Evolutionary conservation across 2,888 invertebrate genomes (phyloP).

Genomic region (Dexiosoma caninum): DNA sequence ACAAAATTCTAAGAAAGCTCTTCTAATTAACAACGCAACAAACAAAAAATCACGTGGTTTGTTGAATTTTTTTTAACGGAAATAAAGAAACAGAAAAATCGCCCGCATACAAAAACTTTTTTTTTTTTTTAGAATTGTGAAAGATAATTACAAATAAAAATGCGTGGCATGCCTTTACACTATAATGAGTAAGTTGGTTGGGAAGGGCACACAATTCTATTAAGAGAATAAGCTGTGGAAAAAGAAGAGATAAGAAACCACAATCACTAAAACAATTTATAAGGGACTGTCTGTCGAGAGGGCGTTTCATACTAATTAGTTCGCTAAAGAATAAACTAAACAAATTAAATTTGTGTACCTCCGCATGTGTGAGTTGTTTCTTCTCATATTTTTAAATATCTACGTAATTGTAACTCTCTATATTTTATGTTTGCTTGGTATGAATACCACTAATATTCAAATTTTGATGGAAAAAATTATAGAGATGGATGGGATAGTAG

Average conservation of each 20-base stretch:
- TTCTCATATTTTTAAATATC: background rate
- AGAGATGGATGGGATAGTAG: too few relatives aligned
- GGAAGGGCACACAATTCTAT: background rate
- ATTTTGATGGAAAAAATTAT: too few relatives aligned
- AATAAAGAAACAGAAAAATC: slow-evolving; percentile 24
- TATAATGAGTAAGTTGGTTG: background rate
- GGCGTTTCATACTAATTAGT: slow-evolving; percentile 28
- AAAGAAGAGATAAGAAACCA: slow-evolving; percentile 25
- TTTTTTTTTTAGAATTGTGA: slow-evolving; percentile 1
- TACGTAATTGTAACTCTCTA: background rate
- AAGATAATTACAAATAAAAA: slow-evolving; percentile 31
- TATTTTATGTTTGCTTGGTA: slow-evolving; percentile 38
- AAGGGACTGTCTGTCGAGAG: background rate
- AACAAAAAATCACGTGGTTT: background rate
- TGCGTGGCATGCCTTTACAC: slow-evolving; percentile 17
- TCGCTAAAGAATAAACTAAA: slow-evolving; percentile 21
- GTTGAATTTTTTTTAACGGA: slow-evolving; percentile 25
- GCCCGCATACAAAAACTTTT: slow-evolving; percentile 23
- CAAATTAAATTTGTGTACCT: slow-evolving; percentile 2
- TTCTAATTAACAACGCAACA: slow-evolving; percentile 46
- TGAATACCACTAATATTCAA: slow-evolving; percentile 48
- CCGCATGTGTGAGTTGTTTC: background rate
- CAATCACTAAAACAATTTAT: slow-evolving; percentile 16
- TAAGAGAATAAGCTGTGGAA: background rate
- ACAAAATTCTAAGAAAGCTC: slow-evolving; percentile 67